Base-by-base conservation (phyloP, 2,797 vertebrate genomes). In the Platalea minor region DNA sequence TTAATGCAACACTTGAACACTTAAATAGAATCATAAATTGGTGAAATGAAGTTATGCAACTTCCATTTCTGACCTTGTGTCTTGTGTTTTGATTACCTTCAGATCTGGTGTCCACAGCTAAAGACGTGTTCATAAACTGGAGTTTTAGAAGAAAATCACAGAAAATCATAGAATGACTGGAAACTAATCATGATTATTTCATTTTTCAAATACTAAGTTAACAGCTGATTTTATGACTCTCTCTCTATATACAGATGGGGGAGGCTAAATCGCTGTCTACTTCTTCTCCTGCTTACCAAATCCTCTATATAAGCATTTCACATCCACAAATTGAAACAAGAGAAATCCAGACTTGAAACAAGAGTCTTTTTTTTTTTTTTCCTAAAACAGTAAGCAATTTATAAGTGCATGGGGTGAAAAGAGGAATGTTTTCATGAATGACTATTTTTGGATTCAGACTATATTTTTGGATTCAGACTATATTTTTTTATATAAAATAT, bases 351-450 rank as follows among this genome's bases (percentile, higher is more conserved):
- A 56, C 16, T 59, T 3, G 13, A 54, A 89, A 33, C 1, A 50
- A n/a, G 17, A 63, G 2, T 15, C 0, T 7, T 33, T 21, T 35
- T 41, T 60, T 19, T 46, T 50, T 65, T 19, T 46, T 50, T 51
- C 23, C 28, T 54, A 14, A 70, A 90, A n/a, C 11, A 51, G 3
- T 41, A 70, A 74, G 9, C 21, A 23, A 11, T 60, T 60, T 39
- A 17, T 39, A 18, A 65, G 3, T 56, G 2, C 14, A 64, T 8
- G 9, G 5, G 9, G 7, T 64, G 5, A 82, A 81, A 74, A 50
- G 4, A 68, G 4, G 3, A 59, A 51, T 41, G 5, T 63, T 77
- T 63, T 70, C 1, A 29, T 51, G 2, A 67, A 67, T 18, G 0
- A 28, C 3, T 50, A 7, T n/a, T 88, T 46, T 83, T 69, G 0